A percentile compares a stretch with the other conserved stretches of the same genome.
Conservation (phyloP, 2,113 vertebrate genomes). For the Alethe castanea region DNA sequence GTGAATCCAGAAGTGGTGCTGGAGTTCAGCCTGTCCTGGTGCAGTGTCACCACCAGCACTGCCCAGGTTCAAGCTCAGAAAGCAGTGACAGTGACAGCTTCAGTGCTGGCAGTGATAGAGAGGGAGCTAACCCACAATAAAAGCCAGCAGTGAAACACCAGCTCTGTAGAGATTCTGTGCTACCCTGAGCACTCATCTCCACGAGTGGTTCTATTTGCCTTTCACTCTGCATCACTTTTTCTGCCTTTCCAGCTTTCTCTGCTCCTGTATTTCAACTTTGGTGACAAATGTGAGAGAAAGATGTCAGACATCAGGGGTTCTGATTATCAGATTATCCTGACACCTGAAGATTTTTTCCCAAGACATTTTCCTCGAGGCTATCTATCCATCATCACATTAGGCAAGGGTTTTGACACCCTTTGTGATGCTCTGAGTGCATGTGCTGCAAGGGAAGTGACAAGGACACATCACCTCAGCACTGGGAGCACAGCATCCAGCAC, state of each 20-base stretch:
- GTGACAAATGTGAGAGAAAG: not conserved
- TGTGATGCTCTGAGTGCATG: too few relatives aligned
- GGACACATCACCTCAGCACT: not conserved
- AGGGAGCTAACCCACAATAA: not conserved
- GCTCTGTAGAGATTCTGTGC: not conserved
- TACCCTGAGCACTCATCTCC: not conserved
- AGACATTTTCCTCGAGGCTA: not conserved
- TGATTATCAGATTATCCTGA: not conserved
- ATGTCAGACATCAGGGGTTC: not conserved
- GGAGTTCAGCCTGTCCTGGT: not conserved
- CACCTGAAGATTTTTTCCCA: not conserved
- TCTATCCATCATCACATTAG: not conserved
- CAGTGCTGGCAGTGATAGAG: not conserved
- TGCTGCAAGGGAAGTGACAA: not conserved
- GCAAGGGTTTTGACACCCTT: not conserved
- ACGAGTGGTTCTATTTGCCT: not conserved
- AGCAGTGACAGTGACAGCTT: not conserved
- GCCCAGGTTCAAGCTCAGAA: not conserved
- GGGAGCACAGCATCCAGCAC: not conserved
- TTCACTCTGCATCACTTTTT: not conserved
- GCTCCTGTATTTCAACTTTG: not conserved
- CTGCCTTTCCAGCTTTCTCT: not conserved
- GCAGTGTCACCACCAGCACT: not conserved
- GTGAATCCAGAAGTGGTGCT: not conserved
- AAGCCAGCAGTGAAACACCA: not conserved